Percentiles rank a stretch among this genome's conserved stretches.
These are phyloP conservation scores for Lytechinus variegatus DNA, from an alignment of 35 echinoderm and acorn worm species.

Conservation along the genomic window DNA sequence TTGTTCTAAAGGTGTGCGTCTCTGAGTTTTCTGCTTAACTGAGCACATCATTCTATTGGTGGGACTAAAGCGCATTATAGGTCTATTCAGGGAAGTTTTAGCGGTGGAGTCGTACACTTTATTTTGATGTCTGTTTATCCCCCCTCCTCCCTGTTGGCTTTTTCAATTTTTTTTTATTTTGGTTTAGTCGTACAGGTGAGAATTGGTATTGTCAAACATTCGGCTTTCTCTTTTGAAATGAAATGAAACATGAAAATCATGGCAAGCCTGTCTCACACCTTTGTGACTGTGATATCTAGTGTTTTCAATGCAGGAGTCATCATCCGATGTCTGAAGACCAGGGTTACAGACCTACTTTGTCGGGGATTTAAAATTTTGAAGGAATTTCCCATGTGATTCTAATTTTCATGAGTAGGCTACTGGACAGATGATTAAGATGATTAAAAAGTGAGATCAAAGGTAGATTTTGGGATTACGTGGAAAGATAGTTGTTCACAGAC, in stretches of 20 bases:
- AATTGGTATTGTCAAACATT: background rate
- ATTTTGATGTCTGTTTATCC: constrained; percentile 17
- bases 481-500: background rate
- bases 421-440: background rate
- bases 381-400: background rate
- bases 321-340: background rate
- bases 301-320: constrained; percentile 12
- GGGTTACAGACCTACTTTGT: background rate
- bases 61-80: constrained; percentile 23
- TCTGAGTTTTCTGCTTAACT: constrained; percentile 34
- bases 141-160: background rate
- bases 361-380: background rate
- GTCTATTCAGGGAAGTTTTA: constrained; percentile 8
- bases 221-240: background rate
- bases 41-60: constrained; percentile 27
- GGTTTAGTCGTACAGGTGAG: background rate
- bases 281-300: background rate
- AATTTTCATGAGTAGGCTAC: background rate
- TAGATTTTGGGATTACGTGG: background rate
- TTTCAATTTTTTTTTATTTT: background rate
- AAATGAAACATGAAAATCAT: constrained; percentile 28
- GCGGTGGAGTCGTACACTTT: constrained; percentile 15
- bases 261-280: background rate
- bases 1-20: background rate
- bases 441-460: background rate